phyloP scores from a whole-genome alignment of 2,888 invertebrate species.

The Caenorhabditis parvicauda region DNA sequence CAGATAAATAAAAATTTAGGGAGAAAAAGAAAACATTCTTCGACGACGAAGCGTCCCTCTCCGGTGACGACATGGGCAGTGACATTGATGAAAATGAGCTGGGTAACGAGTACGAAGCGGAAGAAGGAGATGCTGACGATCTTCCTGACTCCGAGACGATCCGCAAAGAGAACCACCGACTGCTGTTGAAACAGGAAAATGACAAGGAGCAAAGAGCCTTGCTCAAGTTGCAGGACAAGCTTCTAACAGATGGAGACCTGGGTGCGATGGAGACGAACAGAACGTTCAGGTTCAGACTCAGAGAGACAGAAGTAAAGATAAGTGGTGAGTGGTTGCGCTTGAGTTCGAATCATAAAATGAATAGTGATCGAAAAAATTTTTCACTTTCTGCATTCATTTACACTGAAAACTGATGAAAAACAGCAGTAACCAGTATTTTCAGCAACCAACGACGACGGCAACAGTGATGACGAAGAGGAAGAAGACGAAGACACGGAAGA shows the following conservation, averaged over 20 bases:
- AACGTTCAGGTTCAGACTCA: constrained; percentile 39
- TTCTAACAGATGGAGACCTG: constrained; percentile 49
- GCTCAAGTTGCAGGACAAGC: constrained; percentile 46
- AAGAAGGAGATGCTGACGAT: constrained; percentile 46
- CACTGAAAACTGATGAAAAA: too few relatives aligned
- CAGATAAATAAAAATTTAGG: constrained; percentile 4
- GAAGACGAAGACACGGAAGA: constrained; percentile 22
- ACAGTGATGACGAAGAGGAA: constrained; percentile 13
- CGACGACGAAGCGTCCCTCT: constrained; percentile 58
- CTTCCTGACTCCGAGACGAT: constrained; percentile 45
- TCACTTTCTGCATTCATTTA: too few relatives aligned
- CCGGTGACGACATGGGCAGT: constrained; percentile 56
- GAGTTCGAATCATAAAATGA: not conserved
- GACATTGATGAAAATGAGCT: constrained; percentile 33
- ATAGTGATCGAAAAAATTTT: not conserved
- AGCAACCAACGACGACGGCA: constrained; percentile 5
- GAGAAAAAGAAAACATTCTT: constrained; percentile 36
- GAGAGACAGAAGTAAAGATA: constrained; percentile 23
- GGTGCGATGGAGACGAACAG: constrained; percentile 44
- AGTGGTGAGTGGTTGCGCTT: not conserved
- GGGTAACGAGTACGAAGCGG: constrained; percentile 41
- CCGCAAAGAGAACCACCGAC: constrained; percentile 37
- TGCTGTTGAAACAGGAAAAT: constrained; percentile 44
- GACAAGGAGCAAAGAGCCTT: constrained; percentile 43
- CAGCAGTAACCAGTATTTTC: too few relatives aligned